Evolutionary conservation across 30 jellyfish, hydroid and myxozoan species (phyloP).

Genomic region (Pelagia noctiluca): DNA sequence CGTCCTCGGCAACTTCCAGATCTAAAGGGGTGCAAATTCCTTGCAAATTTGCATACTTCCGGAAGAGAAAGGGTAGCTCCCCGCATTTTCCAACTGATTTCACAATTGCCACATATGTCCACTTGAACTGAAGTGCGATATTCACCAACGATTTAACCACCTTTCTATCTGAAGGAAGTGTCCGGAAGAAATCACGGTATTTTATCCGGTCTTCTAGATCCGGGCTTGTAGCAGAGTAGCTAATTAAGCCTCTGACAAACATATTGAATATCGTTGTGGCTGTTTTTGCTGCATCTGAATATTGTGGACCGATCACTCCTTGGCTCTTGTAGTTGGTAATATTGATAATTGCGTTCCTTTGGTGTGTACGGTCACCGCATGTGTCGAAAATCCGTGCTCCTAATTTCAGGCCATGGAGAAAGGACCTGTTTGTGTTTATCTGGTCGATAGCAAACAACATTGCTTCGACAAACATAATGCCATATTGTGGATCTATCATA

Average conservation of each 20-base stretch:
- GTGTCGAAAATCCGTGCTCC: constrained; percentile 67
- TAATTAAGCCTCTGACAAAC: constrained; percentile 28
- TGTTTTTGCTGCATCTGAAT: constrained; percentile 61
- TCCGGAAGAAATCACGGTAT: constrained; percentile 64
- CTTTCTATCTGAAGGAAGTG: constrained; percentile 68
- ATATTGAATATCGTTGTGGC: constrained; percentile 44
- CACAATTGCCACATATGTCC: constrained; percentile 72
- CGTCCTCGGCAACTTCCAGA: constrained; percentile 45
- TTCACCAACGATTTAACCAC: constrained; percentile 42
- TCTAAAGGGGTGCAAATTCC: constrained; percentile 26
- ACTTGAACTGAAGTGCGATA: constrained; percentile 44
- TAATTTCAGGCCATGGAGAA: constrained; percentile 53
- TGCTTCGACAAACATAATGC: constrained; percentile 85
- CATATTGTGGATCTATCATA: constrained; percentile 68
- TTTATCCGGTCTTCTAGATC: constrained; percentile 42
- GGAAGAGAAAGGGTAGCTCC: constrained; percentile 32
- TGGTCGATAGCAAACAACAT: constrained; percentile 77
- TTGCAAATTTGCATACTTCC: constrained; percentile 55
- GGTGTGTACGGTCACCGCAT: constrained; percentile 63
- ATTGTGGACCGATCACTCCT: constrained; percentile 71
- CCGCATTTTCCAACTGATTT: constrained; percentile 66
- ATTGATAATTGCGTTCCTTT: constrained; percentile 44
- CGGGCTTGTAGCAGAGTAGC: constrained; percentile 73
- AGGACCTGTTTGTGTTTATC: constrained; percentile 33
- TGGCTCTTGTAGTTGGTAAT: constrained; percentile 26